Evolutionary conservation across 2,113 vertebrate genomes (phyloP), one percentile per base, ranked within the genome.

Genomic region (Poeciliopsis occidentalis): DNA sequence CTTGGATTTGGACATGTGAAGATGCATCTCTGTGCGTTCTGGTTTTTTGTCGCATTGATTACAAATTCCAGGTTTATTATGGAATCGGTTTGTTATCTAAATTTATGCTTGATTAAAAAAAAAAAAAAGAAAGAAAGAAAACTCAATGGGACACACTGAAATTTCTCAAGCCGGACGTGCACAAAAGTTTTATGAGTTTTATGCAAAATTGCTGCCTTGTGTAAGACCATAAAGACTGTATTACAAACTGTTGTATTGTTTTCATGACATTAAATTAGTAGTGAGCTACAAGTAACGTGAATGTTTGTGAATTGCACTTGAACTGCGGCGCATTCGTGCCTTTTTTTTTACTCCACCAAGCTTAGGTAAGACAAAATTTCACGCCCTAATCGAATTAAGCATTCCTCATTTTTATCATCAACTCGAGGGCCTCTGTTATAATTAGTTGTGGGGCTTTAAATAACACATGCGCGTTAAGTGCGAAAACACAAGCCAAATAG

Each of bases 401-500:
- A 5, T 54, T 26, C 30, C 4, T 66, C 11, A 39, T 41, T 26
- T 30, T 15, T 15, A 26, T 22, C 63, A 74, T 74, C n/a, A 37
- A 17, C 47, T 39, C 26, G 17, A 22, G 13, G 31, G 34, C 34
- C 8, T 54, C 24, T 41, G 47, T 51, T 47, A 64, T 32, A 73
- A 54, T 47, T 54, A 54, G 12, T 65, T 57, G 13, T 34, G 39
- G 54, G n/a, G 24, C 12, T 79, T 73, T 60, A 61, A 63, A 61
- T 76, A 63, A 70, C 78, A 41, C 39, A 24, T 27, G 39, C 29
- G 12, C 64, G 39, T 69, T 39, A 12, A 71, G 76, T 63, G 41
- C 30, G 76, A 78, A 79, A 79, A n/a, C 26, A 82, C 30, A 82
- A 76, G 75, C 51, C 60, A 79, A 71, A 78, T 73, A 66, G 34